Percentiles rank a stretch among this genome's conserved stretches.
These are phyloP conservation scores for Meiosimyza decipiens DNA, from an alignment of 2,888 invertebrate genomes.

Conservation along the genomic window DNA sequence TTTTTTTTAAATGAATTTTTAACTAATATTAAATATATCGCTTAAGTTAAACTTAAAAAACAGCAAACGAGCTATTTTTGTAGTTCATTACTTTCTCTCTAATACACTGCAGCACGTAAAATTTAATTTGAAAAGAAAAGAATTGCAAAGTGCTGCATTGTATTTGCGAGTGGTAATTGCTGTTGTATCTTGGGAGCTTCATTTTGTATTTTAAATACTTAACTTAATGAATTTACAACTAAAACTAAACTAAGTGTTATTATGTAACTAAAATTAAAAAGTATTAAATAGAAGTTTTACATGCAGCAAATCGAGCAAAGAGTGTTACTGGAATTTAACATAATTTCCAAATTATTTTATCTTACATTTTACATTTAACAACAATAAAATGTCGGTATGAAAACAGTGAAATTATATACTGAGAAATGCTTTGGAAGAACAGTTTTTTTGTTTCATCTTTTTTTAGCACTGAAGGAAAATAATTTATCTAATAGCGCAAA, in stretches of 20 bases:
- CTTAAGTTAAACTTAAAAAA: conserved; percentile 24
- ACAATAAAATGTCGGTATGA: not conserved
- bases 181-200: not conserved
- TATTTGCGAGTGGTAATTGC: not conserved
- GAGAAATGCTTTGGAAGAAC: conserved; percentile 25
- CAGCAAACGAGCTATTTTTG: conserved; percentile 13
- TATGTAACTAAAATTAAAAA: not conserved
- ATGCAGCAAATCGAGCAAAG: conserved; percentile 9
- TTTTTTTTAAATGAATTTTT: conserved; percentile 29
- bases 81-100: too few relatives aligned
- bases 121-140: conserved; percentile 1
- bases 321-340: not conserved
- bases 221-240: conserved; percentile 32
- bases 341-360: conserved; percentile 3
- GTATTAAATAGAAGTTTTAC: conserved; percentile 18
- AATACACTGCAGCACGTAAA: conserved; percentile 12
- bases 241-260: conserved; percentile 23
- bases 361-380: not conserved
- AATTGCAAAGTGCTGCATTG: not conserved
- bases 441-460: not conserved
- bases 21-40: conserved; percentile 29
- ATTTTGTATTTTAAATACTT: conserved; percentile 23
- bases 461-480: not conserved
- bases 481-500: conserved; percentile 16
- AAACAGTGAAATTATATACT: not conserved